Evolutionary conservation across 2,113 vertebrate species (phyloP).

Genomic region (Melanerpes aurifrons): DNA sequence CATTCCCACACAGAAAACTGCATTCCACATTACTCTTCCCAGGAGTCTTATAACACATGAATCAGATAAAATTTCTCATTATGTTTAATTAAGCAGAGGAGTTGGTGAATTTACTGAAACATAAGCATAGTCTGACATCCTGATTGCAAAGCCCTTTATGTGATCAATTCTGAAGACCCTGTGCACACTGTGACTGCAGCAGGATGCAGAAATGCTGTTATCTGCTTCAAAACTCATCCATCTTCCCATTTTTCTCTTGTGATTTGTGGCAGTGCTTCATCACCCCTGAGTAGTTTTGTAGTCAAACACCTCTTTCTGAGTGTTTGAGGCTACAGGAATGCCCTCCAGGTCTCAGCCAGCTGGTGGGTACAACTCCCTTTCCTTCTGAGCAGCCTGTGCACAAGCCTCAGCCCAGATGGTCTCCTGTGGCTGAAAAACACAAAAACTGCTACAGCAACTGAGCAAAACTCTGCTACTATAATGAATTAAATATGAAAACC

Average conservation of each 20-base stretch:
- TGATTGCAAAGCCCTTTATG: neutral
- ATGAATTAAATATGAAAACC: neutral
- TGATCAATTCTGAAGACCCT: neutral
- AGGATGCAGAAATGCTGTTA: neutral
- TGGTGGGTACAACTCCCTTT: neutral
- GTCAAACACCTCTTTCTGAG: neutral
- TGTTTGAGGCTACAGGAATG: neutral
- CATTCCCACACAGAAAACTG: neutral
- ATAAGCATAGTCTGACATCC: neutral
- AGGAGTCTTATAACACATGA: neutral
- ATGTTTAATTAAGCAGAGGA: constrained; percentile 24
- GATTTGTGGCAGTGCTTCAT: neutral
- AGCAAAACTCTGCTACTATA: neutral
- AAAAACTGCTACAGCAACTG: neutral
- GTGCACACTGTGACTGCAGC: neutral
- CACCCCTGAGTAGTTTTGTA: neutral
- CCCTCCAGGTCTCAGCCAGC: neutral
- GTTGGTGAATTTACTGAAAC: neutral
- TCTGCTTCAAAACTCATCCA: neutral
- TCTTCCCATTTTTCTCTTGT: neutral
- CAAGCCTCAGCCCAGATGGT: neutral
- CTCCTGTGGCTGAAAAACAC: neutral
- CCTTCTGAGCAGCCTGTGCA: neutral
- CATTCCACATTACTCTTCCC: neutral
- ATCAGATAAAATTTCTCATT: neutral